phyloP scores from a whole-genome alignment of 2,888 invertebrate species.

The Maniola hyperantus region DNA sequence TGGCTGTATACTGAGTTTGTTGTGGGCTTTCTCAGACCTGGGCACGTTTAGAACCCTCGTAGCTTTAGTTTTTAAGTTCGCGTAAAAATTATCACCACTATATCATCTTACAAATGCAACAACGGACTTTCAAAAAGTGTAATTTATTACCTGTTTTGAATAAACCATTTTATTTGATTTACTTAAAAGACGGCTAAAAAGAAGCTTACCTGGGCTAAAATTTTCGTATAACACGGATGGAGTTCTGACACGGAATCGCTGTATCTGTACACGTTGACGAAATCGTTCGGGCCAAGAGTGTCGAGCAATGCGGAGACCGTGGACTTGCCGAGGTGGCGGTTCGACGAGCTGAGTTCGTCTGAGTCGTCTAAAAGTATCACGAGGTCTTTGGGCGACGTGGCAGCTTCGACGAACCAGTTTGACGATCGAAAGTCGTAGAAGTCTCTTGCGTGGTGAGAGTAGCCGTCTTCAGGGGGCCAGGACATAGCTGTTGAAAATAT shows the following conservation, averaged over 20 bases:
- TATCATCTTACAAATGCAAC: too few relatives aligned
- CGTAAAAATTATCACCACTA: too few relatives aligned
- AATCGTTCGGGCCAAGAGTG: conserved; percentile 98
- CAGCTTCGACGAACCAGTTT: conserved; percentile 98
- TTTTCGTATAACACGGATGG: conserved; percentile 94
- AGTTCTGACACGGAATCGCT: conserved; percentile 92
- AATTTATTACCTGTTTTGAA: too few relatives aligned
- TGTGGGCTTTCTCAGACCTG: too few relatives aligned
- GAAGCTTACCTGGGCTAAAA: conserved; percentile 89
- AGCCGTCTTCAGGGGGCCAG: conserved; percentile 91
- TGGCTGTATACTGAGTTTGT: too few relatives aligned
- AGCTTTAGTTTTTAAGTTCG: too few relatives aligned
- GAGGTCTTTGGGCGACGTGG: conserved; percentile 98
- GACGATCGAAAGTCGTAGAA: conserved; percentile 97
- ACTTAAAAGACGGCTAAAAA: background rate
- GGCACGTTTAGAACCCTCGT: too few relatives aligned
- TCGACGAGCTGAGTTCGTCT: conserved; percentile 92
- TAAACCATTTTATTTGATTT: too few relatives aligned
- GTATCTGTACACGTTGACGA: conserved; percentile 96
- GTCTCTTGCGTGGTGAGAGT: conserved; percentile 89
- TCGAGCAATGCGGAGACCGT: conserved; percentile 95
- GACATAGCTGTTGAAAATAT: conserved; percentile 82
- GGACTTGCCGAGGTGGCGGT: conserved; percentile 92
- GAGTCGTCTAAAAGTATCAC: conserved; percentile 96
- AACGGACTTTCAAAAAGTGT: too few relatives aligned